phyloP scores from a whole-genome alignment of 2,797 vertebrate genomes.

The Pangasius larnaudii region DNA sequence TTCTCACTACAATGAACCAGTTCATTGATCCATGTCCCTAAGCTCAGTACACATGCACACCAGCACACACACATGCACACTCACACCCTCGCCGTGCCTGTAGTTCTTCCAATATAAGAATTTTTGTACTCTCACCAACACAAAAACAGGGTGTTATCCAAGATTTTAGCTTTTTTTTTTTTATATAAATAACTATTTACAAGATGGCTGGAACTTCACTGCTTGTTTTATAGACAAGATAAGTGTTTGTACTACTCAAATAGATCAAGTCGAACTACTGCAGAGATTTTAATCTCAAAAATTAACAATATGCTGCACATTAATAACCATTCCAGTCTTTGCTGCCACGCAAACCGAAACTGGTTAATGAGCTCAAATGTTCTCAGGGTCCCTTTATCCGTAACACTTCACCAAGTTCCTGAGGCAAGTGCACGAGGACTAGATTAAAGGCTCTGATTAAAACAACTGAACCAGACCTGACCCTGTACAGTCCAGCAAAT shows the following conservation, averaged over 20 bases:
- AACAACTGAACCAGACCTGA: conserved; percentile 27
- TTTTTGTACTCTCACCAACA: conserved; percentile 5
- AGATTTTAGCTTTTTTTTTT: neutral
- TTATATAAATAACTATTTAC: conserved; percentile 9
- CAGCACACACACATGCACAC: conserved; percentile 23
- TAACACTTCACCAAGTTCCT: conserved; percentile 29
- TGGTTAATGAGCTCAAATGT: conserved; percentile 16
- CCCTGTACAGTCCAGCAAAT: conserved; percentile 19
- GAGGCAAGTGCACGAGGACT: conserved; percentile 17
- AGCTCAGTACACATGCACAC: conserved; percentile 51
- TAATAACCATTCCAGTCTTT: neutral
- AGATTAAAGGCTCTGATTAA: conserved; percentile 42
- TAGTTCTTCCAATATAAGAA: neutral
- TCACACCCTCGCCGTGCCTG: conserved; percentile 6
- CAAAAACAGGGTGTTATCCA: conserved; percentile 8
- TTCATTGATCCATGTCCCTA: conserved; percentile 53
- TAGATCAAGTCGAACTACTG: conserved; percentile 4
- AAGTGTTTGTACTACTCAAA: conserved; percentile 9
- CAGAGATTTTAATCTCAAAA: neutral
- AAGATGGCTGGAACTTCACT: neutral
- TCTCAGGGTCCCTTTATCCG: conserved; percentile 28
- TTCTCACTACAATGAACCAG: conserved; percentile 49
- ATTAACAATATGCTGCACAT: neutral
- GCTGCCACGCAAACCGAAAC: neutral
- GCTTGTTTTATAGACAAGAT: neutral